Conservation (phyloP, 2,797 vertebrate genomes). For the Botia kubotai region DNA sequence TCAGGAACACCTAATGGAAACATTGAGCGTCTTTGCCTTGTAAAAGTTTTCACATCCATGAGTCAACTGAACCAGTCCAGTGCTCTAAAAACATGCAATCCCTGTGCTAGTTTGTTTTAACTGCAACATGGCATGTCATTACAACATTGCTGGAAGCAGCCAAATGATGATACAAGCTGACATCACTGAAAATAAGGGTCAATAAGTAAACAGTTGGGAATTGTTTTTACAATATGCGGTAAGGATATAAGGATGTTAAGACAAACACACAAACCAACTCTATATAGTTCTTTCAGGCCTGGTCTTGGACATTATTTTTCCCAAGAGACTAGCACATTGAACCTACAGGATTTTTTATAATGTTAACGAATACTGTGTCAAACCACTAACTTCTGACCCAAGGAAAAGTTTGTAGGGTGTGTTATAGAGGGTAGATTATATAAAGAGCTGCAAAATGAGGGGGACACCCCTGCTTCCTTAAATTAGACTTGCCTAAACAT, state of each 20-base stretch:
- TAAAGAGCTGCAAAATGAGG: conserved; percentile 53
- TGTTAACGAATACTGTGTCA: conserved; percentile 81
- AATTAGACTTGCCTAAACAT: conserved; percentile 37
- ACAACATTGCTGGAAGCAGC: conserved; percentile 59
- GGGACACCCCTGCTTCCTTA: conserved; percentile 62
- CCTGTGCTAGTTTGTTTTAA: conserved; percentile 41
- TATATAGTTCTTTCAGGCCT: conserved; percentile 75
- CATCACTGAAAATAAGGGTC: conserved; percentile 63
- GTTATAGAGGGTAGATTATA: conserved; percentile 66
- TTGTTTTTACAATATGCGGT: conserved; percentile 56
- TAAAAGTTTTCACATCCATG: conserved; percentile 36
- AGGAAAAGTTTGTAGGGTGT: conserved; percentile 61
- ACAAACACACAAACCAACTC: conserved; percentile 66
- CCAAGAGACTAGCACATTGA: conserved; percentile 70
- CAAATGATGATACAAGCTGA: conserved; percentile 68
- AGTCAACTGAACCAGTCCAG: conserved; percentile 34
- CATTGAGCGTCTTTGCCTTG: conserved; percentile 27
- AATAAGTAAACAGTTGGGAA: conserved; percentile 59
- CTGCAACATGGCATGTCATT: conserved; percentile 67
- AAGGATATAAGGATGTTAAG: conserved; percentile 50
- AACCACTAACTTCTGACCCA: conserved; percentile 66
- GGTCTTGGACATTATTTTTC: conserved; percentile 72
- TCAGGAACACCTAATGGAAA: conserved; percentile 45
- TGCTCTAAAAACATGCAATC: conserved; percentile 43
- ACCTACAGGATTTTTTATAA: conserved; percentile 76